Evolutionary conservation across 2,113 vertebrate genomes (phyloP).

Genomic region (Myotis davidii): DNA sequence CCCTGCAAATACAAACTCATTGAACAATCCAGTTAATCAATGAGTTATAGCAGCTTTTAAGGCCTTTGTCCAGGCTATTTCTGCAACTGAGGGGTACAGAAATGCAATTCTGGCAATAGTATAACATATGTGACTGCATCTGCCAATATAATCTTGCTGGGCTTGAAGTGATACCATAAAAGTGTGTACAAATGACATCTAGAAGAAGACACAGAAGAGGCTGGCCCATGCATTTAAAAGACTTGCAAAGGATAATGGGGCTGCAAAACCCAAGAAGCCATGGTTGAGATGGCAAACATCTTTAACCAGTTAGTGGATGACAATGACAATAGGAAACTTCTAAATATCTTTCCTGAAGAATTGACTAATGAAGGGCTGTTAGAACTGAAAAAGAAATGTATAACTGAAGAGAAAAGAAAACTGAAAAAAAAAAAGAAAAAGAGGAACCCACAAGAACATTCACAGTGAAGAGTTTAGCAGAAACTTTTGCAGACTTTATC

Average conservation of each 20-base stretch:
- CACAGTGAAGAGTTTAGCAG: too few species aligned
- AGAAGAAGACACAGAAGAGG: not conserved
- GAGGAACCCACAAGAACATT: not conserved
- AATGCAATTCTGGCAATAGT: not conserved
- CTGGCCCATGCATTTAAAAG: not conserved
- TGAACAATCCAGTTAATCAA: not conserved
- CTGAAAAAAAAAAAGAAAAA: not conserved
- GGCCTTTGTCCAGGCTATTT: not conserved
- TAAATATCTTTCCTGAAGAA: not conserved
- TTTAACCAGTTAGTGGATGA: not conserved
- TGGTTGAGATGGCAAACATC: not conserved
- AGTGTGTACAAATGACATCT: not conserved
- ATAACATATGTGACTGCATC: not conserved
- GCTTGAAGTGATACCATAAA: not conserved
- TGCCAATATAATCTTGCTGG: not conserved
- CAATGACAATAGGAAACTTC: not conserved
- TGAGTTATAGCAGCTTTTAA: not conserved
- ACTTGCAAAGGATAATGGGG: not conserved
- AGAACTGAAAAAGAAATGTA: not conserved
- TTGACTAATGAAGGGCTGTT: not conserved
- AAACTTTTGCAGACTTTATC: not conserved
- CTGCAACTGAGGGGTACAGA: not conserved
- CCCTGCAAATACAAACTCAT: not conserved
- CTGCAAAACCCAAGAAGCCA: not conserved
- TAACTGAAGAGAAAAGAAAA: not conserved